Conservation (phyloP, 2,888 invertebrate species). For the Drosophila barbarae region DNA sequence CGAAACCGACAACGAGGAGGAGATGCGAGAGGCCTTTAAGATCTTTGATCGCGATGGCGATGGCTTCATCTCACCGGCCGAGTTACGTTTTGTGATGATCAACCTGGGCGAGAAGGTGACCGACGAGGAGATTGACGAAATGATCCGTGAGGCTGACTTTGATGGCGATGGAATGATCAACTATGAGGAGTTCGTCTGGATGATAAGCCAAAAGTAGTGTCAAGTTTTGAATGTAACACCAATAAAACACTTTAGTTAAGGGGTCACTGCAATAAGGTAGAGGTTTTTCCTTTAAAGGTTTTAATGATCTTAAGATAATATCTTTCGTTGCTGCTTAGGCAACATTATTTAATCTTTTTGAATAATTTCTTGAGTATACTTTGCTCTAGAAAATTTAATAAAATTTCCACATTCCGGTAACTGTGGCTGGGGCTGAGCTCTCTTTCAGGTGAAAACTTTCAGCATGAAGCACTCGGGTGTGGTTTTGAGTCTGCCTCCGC, state of each 20-base stretch:
- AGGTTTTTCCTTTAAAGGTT: too few relatives aligned
- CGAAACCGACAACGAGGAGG: constrained; percentile 98
- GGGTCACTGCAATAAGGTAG: constrained; percentile 3
- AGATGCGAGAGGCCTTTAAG: constrained; percentile 85
- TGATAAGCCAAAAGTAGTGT: constrained; percentile 96
- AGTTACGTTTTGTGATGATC: constrained; percentile 98
- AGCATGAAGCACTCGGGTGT: constrained; percentile 13
- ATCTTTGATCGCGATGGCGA: constrained; percentile 98
- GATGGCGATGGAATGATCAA: constrained; percentile 97
- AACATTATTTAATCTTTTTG: background rate
- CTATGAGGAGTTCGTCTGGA: constrained; percentile 91
- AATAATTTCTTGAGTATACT: constrained; percentile 2
- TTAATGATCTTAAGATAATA: background rate
- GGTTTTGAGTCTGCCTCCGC: constrained; percentile 22
- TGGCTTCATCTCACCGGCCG: constrained; percentile 98
- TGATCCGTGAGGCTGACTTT: constrained; percentile 98
- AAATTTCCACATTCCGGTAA: constrained; percentile 48
- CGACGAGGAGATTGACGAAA: constrained; percentile 99
- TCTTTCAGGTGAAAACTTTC: constrained; percentile 30
- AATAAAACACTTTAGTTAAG: constrained; percentile 6
- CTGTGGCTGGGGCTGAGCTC: constrained; percentile 47
- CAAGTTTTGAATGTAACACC: background rate
- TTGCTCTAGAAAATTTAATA: constrained; percentile 15
- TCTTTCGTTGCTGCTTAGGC: background rate
- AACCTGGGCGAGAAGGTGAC: constrained; percentile 99